Evolutionary conservation across 2,888 invertebrate species (phyloP).

Genomic region (Brachynemurus nebulosus): DNA sequence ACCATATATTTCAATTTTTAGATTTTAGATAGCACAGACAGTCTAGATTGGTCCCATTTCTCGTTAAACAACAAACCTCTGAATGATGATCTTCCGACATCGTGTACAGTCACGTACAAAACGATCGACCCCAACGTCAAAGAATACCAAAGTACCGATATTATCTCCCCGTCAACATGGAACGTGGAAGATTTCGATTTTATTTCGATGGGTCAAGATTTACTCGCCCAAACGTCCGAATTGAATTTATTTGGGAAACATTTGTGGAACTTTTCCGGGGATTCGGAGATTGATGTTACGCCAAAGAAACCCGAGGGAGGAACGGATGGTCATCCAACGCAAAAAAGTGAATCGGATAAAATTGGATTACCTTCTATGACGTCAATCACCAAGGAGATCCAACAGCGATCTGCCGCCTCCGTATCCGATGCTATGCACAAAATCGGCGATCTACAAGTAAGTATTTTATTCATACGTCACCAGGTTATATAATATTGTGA

Average conservation of each 20-base stretch:
- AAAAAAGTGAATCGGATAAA: too few species aligned
- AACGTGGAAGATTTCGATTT: constrained; percentile 37
- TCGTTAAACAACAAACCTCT: constrained; percentile 5
- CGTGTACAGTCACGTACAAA: constrained; percentile 1
- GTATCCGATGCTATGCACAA: constrained; percentile 34
- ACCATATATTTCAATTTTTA: background rate
- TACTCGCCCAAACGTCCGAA: constrained; percentile 29
- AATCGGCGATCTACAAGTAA: constrained; percentile 50
- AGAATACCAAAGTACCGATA: constrained; percentile 6
- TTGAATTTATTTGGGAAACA: constrained; percentile 8
- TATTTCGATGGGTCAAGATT: constrained; percentile 45
- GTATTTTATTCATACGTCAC: constrained; percentile 2
- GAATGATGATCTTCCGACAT: background rate
- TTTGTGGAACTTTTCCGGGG: constrained; percentile 8
- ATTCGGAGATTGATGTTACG: too few species aligned
- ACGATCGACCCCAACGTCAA: constrained; percentile 4
- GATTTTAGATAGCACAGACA: constrained; percentile 5
- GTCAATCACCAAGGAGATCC: constrained; percentile 34
- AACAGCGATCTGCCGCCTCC: constrained; percentile 30
- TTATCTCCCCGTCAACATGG: constrained; percentile 1
- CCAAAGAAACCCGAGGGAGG: too few species aligned
- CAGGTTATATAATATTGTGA: background rate
- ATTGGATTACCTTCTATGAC: too few species aligned
- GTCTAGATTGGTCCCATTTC: constrained; percentile 8
- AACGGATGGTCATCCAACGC: too few species aligned